phyloP scores from a whole-genome alignment of 2,797 vertebrate species.

The Babyrousa celebensis region DNA sequence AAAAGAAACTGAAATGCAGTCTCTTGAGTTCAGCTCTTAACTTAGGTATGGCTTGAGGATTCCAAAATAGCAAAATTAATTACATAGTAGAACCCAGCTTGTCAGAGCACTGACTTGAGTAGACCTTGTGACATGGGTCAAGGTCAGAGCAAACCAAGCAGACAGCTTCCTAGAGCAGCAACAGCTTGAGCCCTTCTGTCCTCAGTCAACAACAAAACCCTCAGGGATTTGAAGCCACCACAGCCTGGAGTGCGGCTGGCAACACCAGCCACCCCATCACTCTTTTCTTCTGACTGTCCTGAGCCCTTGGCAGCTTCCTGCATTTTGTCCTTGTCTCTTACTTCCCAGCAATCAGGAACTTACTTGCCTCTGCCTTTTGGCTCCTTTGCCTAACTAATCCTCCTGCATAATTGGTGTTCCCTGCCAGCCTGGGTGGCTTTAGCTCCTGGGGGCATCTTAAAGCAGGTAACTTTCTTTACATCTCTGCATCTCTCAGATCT shows the following conservation, averaged over 20 bases:
- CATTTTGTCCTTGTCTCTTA: neutral
- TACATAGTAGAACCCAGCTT: neutral
- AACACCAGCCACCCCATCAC: neutral
- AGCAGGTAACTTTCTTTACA: neutral
- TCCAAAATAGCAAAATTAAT: conserved; percentile 61
- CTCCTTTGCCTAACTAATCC: conserved; percentile 38
- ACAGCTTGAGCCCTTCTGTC: neutral
- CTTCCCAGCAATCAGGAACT: conserved; percentile 16
- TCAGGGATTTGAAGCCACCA: neutral
- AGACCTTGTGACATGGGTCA: neutral
- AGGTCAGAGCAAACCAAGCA: neutral
- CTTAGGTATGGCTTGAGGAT: conserved; percentile 48
- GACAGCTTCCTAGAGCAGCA: neutral
- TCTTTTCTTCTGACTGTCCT: neutral
- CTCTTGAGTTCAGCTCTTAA: conserved; percentile 6
- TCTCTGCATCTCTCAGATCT: neutral
- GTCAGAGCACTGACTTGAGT: neutral
- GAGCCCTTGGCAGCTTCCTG: neutral
- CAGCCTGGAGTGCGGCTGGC: neutral
- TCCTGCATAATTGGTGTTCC: neutral
- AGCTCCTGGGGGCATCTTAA: neutral
- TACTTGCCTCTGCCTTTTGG: neutral
- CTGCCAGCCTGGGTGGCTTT: neutral
- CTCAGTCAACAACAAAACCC: neutral
- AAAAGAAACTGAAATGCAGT: neutral